Evolutionary conservation across 1,140 invertebrate species (phyloP), one percentile per base, ranked within the genome.

Genomic region (Triops longicaudatus): DNA sequence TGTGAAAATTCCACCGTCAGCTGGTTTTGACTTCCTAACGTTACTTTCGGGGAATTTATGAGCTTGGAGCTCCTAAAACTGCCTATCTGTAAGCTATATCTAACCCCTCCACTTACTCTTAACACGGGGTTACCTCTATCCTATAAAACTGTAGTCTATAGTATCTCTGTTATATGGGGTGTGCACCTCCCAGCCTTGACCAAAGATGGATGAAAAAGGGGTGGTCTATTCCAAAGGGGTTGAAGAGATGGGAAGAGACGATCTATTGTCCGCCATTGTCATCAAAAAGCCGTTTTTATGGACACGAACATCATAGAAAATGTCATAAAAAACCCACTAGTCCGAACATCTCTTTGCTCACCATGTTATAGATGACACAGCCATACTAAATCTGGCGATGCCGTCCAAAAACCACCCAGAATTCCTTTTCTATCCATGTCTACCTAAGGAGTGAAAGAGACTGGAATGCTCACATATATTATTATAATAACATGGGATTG

Each of bases 1-100:
- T 1, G 6, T 63, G 50, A 63, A 63, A 63, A 63, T 7, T 63
- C 44, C 22, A 63, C 10, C 50, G 50, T 63, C 50, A 63, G 0
- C 50, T 22, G 14, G 14, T 63, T 63, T 63, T 63, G 50, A 63
- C 50, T 63, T 63, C 50, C 14, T 22, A 63, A 22, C 50, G 50
- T 22, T 63, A 63, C 10, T 63, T 63, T 63, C 10, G 17, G 17
- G 22, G 50, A 37, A 63, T 22, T 63, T 63, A 63, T 63, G 50
- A 63, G 50, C 50, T n/a, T 63, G 17, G 14, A 63, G 50, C 31
- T 37, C 31, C 31, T 37, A 37, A 37, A 37, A 63, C 14, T 63
- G 17, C 50, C 22, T 63, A 63, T 63, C 50, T 63, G 50, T 63
- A 63, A 44, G 50, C 50, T 63, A 63, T 63, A 63, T 63, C 50